phyloP scores from a whole-genome alignment of 2,888 invertebrate genomes.

The Eilema griseolum region DNA sequence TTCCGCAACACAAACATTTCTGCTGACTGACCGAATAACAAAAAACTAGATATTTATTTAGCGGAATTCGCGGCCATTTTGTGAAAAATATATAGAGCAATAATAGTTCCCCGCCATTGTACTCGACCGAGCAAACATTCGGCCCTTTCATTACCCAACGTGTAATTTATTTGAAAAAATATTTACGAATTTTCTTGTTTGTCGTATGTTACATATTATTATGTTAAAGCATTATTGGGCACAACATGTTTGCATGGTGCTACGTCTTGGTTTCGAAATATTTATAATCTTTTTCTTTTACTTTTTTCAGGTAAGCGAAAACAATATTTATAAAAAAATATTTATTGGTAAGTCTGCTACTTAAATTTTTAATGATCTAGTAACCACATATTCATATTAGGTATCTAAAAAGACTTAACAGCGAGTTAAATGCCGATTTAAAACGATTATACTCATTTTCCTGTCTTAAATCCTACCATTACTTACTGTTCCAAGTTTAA shows the following conservation, averaged over 20 bases:
- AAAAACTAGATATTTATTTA: constrained; percentile 62
- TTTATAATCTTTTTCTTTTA: constrained; percentile 37
- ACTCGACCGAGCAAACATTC: constrained; percentile 44
- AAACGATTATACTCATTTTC: constrained; percentile 56
- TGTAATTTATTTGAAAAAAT: constrained; percentile 65
- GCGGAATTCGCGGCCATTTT: constrained; percentile 67
- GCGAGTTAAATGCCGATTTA: constrained; percentile 48
- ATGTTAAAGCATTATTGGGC: constrained; percentile 37
- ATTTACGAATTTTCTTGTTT: constrained; percentile 54
- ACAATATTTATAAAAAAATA: constrained; percentile 32
- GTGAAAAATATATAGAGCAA: constrained; percentile 67
- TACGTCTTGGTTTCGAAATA: constrained; percentile 41
- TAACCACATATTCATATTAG: not conserved
- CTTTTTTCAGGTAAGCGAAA: constrained; percentile 71
- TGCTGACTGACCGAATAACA: constrained; percentile 50
- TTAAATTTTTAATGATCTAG: not conserved
- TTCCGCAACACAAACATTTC: constrained; percentile 25
- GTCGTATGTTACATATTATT: constrained; percentile 45
- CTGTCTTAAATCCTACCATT: constrained; percentile 55
- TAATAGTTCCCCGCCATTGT: constrained; percentile 56
- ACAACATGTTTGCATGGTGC: constrained; percentile 55
- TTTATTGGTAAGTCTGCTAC: constrained; percentile 36
- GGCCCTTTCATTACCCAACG: constrained; percentile 63
- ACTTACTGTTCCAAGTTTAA: constrained; percentile 63
- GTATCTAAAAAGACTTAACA: constrained; percentile 13